Evolutionary conservation across 64 coral and sea anemone genomes (phyloP).

Genomic region (Acropora tenuis): DNA sequence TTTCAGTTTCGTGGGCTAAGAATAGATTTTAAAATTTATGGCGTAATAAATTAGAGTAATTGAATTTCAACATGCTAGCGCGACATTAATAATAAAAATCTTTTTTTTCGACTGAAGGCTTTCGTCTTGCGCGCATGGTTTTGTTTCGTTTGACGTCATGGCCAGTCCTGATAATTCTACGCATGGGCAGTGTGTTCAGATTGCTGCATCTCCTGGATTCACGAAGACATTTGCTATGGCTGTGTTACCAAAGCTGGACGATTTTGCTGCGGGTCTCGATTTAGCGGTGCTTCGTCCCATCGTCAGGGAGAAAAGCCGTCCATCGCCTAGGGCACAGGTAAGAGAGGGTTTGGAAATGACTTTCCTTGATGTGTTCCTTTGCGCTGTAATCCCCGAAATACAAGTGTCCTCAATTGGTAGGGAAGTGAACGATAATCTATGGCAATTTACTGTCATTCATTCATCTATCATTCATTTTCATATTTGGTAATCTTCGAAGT

Average conservation of each 20-base stretch:
- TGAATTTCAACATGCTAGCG: too few species aligned
- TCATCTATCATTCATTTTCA: too few species aligned
- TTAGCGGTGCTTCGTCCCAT: not conserved
- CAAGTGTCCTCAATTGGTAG: too few species aligned
- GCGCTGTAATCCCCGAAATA: too few species aligned
- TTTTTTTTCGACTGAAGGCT: constrained; percentile 3
- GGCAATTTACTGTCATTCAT: too few species aligned
- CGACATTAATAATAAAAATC: too few species aligned
- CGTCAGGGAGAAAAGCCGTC: not conserved
- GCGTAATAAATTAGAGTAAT: too few species aligned
- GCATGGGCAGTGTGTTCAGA: constrained; percentile 7
- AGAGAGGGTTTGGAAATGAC: not conserved
- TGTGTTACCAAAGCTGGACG: not conserved
- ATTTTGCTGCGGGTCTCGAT: not conserved
- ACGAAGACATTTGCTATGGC: not conserved
- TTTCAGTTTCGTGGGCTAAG: too few species aligned
- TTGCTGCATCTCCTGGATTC: not conserved
- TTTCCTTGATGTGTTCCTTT: too few species aligned
- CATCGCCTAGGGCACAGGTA: not conserved
- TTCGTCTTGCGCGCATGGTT: constrained; percentile 5
- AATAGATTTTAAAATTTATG: too few species aligned
- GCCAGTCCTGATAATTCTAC: not conserved
- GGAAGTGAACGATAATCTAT: too few species aligned
- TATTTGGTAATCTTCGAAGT: too few species aligned
- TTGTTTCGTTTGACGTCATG: constrained; percentile 7